Percentiles rank a stretch among this genome's conserved stretches.
These are phyloP conservation scores for Spodoptera frugiperda DNA, from an alignment of 1,140 invertebrate species.

Conservation along the genomic window DNA sequence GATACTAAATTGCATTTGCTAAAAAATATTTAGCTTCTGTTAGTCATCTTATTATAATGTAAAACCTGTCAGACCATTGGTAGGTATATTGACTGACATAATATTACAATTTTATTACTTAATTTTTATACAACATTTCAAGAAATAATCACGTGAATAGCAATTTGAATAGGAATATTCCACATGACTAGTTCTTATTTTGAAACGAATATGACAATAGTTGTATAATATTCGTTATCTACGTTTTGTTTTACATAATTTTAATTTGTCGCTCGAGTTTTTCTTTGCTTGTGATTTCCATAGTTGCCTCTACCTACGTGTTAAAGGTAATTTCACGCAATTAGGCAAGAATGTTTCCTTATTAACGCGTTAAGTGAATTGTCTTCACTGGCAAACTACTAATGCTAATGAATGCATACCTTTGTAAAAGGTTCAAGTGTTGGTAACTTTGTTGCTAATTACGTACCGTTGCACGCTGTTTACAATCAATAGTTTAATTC, in stretches of 20 bases:
- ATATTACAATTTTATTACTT: too few species aligned
- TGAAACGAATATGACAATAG: not conserved
- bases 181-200: not conserved
- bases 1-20: too few species aligned
- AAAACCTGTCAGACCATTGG: too few species aligned
- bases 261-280: not conserved
- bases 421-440: constrained; percentile 30
- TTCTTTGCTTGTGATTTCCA: too few species aligned
- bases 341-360: constrained; percentile 34
- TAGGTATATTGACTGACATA: too few species aligned
- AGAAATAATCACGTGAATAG: too few species aligned
- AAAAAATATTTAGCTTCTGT: too few species aligned
- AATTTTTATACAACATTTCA: too few species aligned
- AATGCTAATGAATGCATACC: constrained; percentile 29
- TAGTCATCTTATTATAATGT: too few species aligned
- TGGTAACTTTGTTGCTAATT: constrained; percentile 27
- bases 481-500: not conserved
- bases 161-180: not conserved
- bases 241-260: not conserved
- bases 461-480: not conserved
- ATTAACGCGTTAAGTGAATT: constrained; percentile 31
- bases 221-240: too few species aligned
- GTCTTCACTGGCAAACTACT: constrained; percentile 11
- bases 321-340: constrained; percentile 22
- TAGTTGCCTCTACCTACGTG: too few species aligned